These are phyloP conservation scores for Bimastos eiseni DNA, from an alignment of 2,888 invertebrate species.

Conservation along the genomic window DNA sequence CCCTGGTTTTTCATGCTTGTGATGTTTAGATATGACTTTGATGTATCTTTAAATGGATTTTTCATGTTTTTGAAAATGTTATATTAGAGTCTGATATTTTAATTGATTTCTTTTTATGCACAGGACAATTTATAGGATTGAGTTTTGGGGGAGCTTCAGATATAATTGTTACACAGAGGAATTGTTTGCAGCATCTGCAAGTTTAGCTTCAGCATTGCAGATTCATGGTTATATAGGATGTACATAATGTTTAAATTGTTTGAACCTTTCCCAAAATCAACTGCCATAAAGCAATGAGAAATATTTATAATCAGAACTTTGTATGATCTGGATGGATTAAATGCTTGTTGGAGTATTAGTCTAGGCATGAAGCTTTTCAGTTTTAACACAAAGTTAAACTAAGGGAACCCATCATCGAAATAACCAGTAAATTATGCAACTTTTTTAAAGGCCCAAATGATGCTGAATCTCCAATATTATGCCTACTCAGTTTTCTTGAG, in stretches of 20 bases:
- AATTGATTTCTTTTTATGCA: background rate
- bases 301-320: background rate
- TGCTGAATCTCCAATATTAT: background rate
- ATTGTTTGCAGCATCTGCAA: background rate
- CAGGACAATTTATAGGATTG: background rate
- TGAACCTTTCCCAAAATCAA: background rate
- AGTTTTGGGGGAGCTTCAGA: background rate
- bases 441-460: background rate
- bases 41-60: background rate
- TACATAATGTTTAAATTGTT: background rate
- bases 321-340: background rate
- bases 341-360: background rate
- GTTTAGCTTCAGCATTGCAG: constrained; percentile 4
- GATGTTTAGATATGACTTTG: background rate
- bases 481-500: background rate
- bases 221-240: background rate
- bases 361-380: background rate
- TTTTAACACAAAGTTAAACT: background rate
- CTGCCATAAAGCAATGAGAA: background rate
- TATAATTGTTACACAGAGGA: background rate
- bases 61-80: background rate
- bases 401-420: background rate
- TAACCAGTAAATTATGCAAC: background rate
- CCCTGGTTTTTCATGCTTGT: background rate
- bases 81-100: background rate